Evolutionary conservation across 2,888 invertebrate genomes (phyloP), one percentile per base, ranked within the genome.

Genomic region (Dolichopus griseipennis): DNA sequence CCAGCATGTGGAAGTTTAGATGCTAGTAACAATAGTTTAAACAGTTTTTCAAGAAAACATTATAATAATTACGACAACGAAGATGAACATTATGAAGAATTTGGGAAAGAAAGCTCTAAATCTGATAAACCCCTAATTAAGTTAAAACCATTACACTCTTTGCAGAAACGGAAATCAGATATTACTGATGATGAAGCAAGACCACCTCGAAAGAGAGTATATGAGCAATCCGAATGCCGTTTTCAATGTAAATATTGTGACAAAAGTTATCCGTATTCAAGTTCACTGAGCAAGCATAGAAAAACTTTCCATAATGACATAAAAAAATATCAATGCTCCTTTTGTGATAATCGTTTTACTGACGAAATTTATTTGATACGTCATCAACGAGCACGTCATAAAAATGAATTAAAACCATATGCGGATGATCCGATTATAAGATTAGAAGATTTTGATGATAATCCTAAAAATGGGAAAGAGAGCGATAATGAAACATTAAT

Each of bases 221-320:
- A 52, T 52, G 18, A 52, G 15, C 52, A 52, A 52, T 52, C 52
- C 4, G 52, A 52, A 18, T 52, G 52, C 18, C 63, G 63, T 63
- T 64, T 33, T 37, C 64, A 33, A 64, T 64, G 64, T 37, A 64
- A 64, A 64, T 64, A 20, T 20, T 64, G 64, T n/a, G 64, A 64
- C 4, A 64, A 64, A 64, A 64, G 37, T 34, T 64, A 64, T 34
- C 37, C 33, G n/a, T 64, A 64, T 34, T 64, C 64, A 20, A 34
- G 34, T 34, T 33, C 33, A n/a, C 34, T 64, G 34, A 64, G 37
- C 22, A 64, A 64, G 9, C 64, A 64, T n/a, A 37, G 9, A 34
- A 33, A 34, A 37, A 37, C 18, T 34, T 37, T 33, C 15, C 64
- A 64, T 37, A 10, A 20, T 20, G 33, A 64, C 10, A 10, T 18